Base-by-base conservation (phyloP, 1,140 invertebrate genomes). In the Tetramorium simillimum region DNA sequence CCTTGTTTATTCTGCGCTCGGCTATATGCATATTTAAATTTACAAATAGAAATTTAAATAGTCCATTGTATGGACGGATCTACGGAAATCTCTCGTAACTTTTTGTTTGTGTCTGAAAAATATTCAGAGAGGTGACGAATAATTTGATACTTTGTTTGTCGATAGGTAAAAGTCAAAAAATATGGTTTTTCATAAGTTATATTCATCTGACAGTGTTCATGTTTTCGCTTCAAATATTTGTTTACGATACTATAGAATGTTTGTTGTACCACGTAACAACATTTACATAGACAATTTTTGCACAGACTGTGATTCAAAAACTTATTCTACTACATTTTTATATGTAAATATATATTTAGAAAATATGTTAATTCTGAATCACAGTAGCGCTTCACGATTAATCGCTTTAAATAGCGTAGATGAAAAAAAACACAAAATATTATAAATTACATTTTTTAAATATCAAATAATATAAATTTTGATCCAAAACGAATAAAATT, bases 321-420 rank as follows among this genome's bases (percentile, higher is more conserved):
- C 14, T 67, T 80, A 69, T 53, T 40, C 28, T 67, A 53, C 14
- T 67, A 53, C 53, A 62, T 77, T 28, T 53, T 77, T 51, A 40
- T 40, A 67, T 80, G 51, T 37, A 69, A 67, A 51, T 63, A 10
- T n/a, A 18, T 76, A 12, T 49, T 49, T 49, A 21, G 18, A 63
- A 77, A 78, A 63, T 62, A 78, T 63, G 75, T 78, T 28, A 43
- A 63, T 63, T 78, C 40, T 78, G 24, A 78, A 78, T 78, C 58
- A 78, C 24, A 78, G 24, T 63, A 63, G 58, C 40, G 58, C 40
- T 37, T 46, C 12, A 78, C 40, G 24, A 78, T 77, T 28, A 28
- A 60, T 78, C n/a, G 3, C 18, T 78, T 46, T 77, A n/a, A 63
- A n/a, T 12, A 3, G 0, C n/a, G n/a, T 46, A 62, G 2, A 63